These are phyloP conservation scores for Nephrotoma guestfalica DNA, from an alignment of 2,888 invertebrate species.

Conservation along the genomic window DNA sequence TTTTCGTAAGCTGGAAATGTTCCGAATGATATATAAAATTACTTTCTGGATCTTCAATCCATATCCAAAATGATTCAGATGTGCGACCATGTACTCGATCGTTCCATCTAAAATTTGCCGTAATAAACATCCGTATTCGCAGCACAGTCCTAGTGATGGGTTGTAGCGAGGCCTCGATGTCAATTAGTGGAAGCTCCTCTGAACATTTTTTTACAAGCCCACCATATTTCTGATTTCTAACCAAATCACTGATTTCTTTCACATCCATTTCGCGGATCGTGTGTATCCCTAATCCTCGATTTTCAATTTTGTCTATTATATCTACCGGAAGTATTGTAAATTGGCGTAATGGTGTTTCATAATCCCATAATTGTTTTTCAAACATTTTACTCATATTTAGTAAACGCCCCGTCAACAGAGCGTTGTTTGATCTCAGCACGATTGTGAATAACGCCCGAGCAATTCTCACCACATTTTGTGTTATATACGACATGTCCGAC, in stretches of 20 bases:
- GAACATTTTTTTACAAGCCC: conserved; percentile 66
- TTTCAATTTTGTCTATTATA: conserved; percentile 67
- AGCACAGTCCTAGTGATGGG: conserved; percentile 92
- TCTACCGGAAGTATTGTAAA: conserved; percentile 63
- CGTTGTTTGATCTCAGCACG: conserved; percentile 76
- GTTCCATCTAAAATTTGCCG: conserved; percentile 72
- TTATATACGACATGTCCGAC: conserved; percentile 29
- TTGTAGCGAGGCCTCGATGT: conserved; percentile 72
- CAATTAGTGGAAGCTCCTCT: conserved; percentile 69
- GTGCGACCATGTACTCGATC: conserved; percentile 78
- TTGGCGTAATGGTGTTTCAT: conserved; percentile 74
- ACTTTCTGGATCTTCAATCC: conserved; percentile 92
- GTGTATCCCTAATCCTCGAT: conserved; percentile 57
- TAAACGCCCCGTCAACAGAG: conserved; percentile 73
- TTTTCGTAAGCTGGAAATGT: conserved; percentile 45
- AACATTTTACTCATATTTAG: conserved; percentile 84
- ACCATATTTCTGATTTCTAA: conserved; percentile 65
- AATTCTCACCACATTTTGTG: conserved; percentile 80
- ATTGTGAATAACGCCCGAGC: conserved; percentile 89
- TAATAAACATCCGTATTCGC: conserved; percentile 64
- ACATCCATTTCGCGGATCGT: conserved; percentile 74
- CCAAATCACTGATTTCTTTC: conserved; percentile 67
- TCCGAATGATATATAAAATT: conserved; percentile 95
- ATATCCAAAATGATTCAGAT: conserved; percentile 88
- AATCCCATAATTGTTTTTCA: conserved; percentile 82